phyloP scores from a whole-genome alignment of 2,797 vertebrate genomes.

The Anguilla anguilla region DNA sequence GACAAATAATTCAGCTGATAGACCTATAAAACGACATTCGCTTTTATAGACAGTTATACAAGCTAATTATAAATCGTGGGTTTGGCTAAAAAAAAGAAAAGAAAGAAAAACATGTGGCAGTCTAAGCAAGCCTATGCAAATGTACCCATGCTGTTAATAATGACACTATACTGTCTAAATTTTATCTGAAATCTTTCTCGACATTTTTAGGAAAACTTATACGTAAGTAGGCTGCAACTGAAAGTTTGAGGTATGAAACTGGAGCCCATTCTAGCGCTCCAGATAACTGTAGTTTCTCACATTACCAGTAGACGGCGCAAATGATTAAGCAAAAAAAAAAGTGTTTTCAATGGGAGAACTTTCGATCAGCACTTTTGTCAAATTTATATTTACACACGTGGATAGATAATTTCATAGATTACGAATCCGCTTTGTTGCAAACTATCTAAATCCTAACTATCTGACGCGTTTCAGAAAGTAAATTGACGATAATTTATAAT shows the following conservation, averaged over 20 bases:
- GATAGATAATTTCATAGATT: background rate
- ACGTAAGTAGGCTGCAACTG: background rate
- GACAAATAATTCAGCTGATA: background rate
- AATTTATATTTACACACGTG: background rate
- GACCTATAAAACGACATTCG: background rate
- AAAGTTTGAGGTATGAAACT: background rate
- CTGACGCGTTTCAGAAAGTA: background rate
- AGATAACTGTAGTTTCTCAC: slow-evolving; percentile 67
- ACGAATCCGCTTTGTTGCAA: background rate
- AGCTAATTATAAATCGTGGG: background rate
- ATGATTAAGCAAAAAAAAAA: slow-evolving; percentile 78
- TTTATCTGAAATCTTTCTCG: background rate
- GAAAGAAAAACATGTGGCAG: background rate
- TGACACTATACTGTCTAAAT: background rate
- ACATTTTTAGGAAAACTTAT: background rate
- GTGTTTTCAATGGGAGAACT: slow-evolving; percentile 47
- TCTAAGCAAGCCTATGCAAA: background rate
- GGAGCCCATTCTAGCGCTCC: background rate
- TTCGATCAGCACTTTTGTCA: slow-evolving; percentile 44
- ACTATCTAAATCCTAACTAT: background rate
- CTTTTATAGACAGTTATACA: too few species aligned
- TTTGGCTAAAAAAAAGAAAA: background rate
- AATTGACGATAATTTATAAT: background rate
- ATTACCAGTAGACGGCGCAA: slow-evolving; percentile 90
- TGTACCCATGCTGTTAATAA: background rate